Evolutionary conservation across 1,140 invertebrate genomes (phyloP).

Genomic region (Drosophila grimshawi): DNA sequence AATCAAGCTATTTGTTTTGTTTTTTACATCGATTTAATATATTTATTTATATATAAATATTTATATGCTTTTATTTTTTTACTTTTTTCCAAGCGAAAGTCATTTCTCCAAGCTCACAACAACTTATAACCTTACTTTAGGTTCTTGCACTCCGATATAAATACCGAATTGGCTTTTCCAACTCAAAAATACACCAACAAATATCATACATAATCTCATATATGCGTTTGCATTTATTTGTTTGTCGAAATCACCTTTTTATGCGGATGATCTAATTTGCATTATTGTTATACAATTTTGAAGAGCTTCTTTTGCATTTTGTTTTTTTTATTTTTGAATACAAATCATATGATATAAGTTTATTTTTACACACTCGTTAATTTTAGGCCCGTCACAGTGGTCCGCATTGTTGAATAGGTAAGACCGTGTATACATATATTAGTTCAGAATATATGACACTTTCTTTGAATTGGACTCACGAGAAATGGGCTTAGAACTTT

Average conservation of each 20-base stretch:
- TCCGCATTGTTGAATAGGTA: not conserved
- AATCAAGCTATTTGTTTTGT: too few species aligned
- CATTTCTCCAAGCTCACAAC: too few species aligned
- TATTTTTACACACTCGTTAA: not conserved
- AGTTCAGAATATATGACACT: too few species aligned
- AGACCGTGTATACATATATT: too few species aligned
- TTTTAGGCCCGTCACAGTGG: not conserved
- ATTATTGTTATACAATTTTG: slow-evolving; percentile 5
- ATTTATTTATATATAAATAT: too few species aligned
- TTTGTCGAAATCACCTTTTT: not conserved
- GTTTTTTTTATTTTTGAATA: slow-evolving; percentile 14
- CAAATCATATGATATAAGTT: slow-evolving; percentile 10
- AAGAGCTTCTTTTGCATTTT: not conserved
- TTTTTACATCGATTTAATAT: too few species aligned
- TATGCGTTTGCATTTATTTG: not conserved
- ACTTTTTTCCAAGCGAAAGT: too few species aligned
- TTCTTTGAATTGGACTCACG: too few species aligned
- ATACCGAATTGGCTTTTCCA: not conserved
- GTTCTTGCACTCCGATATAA: too few species aligned
- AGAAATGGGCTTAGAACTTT: too few species aligned
- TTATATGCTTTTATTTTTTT: too few species aligned
- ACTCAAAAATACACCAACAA: not conserved
- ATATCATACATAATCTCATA: not conserved
- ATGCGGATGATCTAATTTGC: slow-evolving; percentile 17
- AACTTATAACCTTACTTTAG: too few species aligned